These are phyloP conservation scores for Lagopus muta DNA, from an alignment of 2,113 vertebrate genomes.

Conservation along the genomic window DNA sequence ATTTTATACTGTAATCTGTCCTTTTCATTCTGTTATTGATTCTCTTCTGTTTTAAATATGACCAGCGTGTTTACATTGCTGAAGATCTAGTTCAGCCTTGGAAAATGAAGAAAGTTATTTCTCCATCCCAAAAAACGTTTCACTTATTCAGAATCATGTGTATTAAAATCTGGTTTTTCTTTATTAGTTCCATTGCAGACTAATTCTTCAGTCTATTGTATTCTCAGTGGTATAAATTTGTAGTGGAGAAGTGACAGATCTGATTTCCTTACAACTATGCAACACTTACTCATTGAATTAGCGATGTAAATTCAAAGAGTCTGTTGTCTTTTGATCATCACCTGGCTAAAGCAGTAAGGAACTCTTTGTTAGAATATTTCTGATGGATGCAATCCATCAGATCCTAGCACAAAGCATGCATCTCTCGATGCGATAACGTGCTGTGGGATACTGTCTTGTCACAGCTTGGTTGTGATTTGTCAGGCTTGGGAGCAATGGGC, in stretches of 20 bases:
- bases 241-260: neutral
- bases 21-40: neutral
- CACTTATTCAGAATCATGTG: neutral
- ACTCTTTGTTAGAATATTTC: neutral
- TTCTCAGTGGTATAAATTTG: neutral
- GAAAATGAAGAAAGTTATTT: neutral
- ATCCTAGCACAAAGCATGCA: fast-evolving
- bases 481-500: neutral
- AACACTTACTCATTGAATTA: neutral
- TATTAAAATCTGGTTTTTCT: neutral
- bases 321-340: neutral
- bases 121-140: neutral
- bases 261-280: neutral
- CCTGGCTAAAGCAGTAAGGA: neutral
- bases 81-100: neutral
- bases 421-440: neutral
- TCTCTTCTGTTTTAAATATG: neutral
- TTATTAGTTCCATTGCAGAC: neutral
- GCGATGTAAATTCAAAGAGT: neutral
- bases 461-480: conserved; percentile 15
- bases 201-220: neutral
- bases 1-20: neutral
- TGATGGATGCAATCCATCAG: neutral
- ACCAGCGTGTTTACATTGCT: neutral
- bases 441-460: neutral